Evolutionary conservation across 2,113 vertebrate species (phyloP), one percentile per base, ranked within the genome.

Genomic region (Oryzias woworae): DNA sequence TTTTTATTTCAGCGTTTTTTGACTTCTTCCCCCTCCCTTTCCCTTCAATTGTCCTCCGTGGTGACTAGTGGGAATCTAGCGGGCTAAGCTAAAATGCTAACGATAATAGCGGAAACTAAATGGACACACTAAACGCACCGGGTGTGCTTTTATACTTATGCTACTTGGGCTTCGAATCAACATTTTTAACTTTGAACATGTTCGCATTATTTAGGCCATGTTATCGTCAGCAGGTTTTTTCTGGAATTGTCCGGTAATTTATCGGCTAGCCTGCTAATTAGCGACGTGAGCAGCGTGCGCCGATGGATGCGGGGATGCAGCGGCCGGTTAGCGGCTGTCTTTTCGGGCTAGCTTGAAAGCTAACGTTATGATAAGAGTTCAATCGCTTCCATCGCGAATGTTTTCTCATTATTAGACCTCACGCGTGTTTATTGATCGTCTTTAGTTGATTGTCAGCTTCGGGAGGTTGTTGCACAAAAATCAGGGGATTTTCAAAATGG

Each of bases 401-500:
- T 63, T 54, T 26, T 7, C 56, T 70, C 54, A 60, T 53, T 72
- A 42, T 44, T 8, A 44, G 22, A 46, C 18, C 24, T 58, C n/a
- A 36, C 23, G 69, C 62, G 73, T 66, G 77, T 59, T 61, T n/a
- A 47, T 7, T 13, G 80, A 67, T 65, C 77, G 76, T 81, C 50
- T 69, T 53, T 50, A 41, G 57, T 75, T 86, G 84, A 86, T 80
- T 87, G 80, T 78, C 80, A 86, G 86, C 83, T 87, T 87, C 83
- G 71, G 77, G 57, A 64, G 73, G 75, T 84, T 84, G 81, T 79
- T 84, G 85, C 84, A 73, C 69, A 71, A 73, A 88, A 84, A 83
- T 82, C 75, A 66, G 61, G 68, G 80, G 82, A 68, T 86, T 85
- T 89, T 87, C 88, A 91, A 91, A 91, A 90, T 90, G 90, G 88